These are phyloP conservation scores for Myotis daubentonii DNA, from an alignment of 2,797 vertebrate genomes.

Conservation along the genomic window DNA sequence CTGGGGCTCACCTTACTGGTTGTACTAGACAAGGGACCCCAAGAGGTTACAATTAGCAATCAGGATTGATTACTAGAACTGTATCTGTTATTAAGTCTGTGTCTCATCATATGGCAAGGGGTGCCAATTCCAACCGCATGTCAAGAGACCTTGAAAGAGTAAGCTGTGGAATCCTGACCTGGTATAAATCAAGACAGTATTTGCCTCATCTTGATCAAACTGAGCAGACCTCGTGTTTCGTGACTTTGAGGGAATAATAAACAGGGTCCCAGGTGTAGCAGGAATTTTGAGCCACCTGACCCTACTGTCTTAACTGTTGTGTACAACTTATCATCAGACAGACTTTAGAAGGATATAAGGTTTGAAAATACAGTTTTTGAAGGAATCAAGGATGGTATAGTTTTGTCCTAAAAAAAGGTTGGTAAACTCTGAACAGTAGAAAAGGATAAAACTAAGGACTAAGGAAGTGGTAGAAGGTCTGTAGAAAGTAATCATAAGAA, in stretches of 20 bases:
- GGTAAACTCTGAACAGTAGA: not conserved
- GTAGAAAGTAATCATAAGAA: not conserved
- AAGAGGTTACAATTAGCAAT: not conserved
- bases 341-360: not conserved
- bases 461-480: not conserved
- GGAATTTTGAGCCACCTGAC: not conserved
- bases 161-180: not conserved
- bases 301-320: not conserved
- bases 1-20: not conserved
- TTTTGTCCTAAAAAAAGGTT: not conserved
- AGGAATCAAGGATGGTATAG: not conserved
- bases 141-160: not conserved
- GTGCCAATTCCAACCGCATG: not conserved
- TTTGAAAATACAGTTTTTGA: not conserved
- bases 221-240: not conserved
- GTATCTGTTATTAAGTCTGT: not conserved
- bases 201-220: not conserved
- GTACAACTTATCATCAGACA: not conserved
- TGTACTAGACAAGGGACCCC: not conserved
- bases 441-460: not conserved
- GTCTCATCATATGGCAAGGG: not conserved
- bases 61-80: not conserved
- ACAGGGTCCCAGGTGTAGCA: not conserved
- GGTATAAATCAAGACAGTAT: not conserved
- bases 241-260: not conserved